Conservation (phyloP, 2,797 vertebrate genomes). For the Podarcis lilfordi region DNA sequence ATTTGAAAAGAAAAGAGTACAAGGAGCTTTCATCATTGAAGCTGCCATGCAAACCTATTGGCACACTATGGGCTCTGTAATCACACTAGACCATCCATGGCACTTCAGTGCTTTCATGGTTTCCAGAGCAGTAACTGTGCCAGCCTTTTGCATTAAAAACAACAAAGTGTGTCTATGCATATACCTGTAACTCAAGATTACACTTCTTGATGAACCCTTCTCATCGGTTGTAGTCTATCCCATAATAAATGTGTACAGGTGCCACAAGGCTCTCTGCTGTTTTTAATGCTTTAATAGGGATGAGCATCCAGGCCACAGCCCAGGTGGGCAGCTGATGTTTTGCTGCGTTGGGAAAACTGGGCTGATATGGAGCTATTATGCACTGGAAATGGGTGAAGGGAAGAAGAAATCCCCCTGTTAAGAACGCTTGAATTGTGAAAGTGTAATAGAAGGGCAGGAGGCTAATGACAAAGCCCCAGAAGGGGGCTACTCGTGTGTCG, state of each 20-base stretch:
- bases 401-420: not conserved
- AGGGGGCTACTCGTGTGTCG: not conserved
- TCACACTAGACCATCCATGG: too few relatives aligned
- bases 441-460: not conserved
- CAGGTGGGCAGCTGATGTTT: not conserved
- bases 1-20: not conserved
- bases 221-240: too few relatives aligned
- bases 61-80: not conserved
- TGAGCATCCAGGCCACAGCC: not conserved
- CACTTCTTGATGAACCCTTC: too few relatives aligned
- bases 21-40: not conserved
- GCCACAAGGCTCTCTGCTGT: too few relatives aligned
- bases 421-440: not conserved
- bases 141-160: too few relatives aligned
- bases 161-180: too few relatives aligned
- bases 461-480: not conserved
- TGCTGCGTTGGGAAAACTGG: not conserved
- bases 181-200: too few relatives aligned
- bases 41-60: not conserved
- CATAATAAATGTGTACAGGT: too few relatives aligned
- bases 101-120: not conserved
- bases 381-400: not conserved
- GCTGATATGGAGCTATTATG: not conserved
- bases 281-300: too few relatives aligned
- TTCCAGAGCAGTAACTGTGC: too few relatives aligned